Percentiles rank a stretch among this genome's conserved stretches.
phyloP scores from a whole-genome alignment of 1,140 invertebrate genomes.

The Zaprionus davidi region DNA sequence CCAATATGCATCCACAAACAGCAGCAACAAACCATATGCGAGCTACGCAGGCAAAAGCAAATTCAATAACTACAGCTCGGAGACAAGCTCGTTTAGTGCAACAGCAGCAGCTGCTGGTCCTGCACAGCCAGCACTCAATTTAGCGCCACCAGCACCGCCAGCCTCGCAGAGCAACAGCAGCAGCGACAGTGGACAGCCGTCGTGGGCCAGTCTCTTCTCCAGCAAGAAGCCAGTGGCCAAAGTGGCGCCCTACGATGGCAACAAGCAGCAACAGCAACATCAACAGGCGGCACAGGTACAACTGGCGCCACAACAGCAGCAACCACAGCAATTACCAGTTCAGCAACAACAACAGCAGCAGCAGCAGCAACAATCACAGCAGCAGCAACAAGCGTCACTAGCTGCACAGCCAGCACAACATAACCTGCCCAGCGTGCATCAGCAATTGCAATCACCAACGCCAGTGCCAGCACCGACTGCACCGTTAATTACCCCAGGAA shows the following conservation, averaged over 20 bases:
- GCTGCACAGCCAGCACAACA: conserved; percentile 9
- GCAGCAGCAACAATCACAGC: not conserved
- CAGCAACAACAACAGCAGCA: conserved; percentile 38
- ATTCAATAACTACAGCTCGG: conserved; percentile 2
- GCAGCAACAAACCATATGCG: conserved; percentile 58
- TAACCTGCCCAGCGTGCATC: conserved; percentile 53
- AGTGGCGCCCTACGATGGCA: conserved; percentile 86
- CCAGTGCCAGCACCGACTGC: conserved; percentile 65
- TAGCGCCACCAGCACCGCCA: conserved; percentile 66
- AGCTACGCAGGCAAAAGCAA: conserved; percentile 46
- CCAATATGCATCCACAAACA: conserved; percentile 17
- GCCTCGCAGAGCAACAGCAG: conserved; percentile 60
- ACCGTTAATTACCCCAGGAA: conserved; percentile 76
- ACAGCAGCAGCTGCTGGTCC: conserved; percentile 20
- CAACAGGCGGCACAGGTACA: conserved; percentile 11
- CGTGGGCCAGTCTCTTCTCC: conserved; percentile 69
- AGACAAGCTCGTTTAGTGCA: conserved; percentile 19
- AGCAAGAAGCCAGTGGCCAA: conserved; percentile 86
- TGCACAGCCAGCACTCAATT: conserved; percentile 59
- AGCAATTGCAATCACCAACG: conserved; percentile 61
- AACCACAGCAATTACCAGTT: conserved; percentile 16
- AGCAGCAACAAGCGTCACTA: conserved; percentile 27
- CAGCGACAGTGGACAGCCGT: conserved; percentile 60
- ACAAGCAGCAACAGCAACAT: conserved; percentile 52
- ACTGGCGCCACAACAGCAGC: conserved; percentile 8